A percentile compares a stretch with the other conserved stretches of the same genome.
Conservation (phyloP, 2,888 invertebrate species). For the Conistra vaccinii region DNA sequence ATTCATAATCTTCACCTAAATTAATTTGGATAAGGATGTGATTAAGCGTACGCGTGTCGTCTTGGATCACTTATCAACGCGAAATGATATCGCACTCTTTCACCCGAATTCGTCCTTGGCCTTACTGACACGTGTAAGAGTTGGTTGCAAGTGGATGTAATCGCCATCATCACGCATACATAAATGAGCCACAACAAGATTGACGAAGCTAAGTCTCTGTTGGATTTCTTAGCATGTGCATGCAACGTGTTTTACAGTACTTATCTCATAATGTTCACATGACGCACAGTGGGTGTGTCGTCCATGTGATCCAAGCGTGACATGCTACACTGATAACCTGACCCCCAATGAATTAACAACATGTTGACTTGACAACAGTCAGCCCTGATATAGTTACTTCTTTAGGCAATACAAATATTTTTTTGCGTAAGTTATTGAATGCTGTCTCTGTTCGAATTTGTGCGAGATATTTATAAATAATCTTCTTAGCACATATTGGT, state of each 20-base stretch:
- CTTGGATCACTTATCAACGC: not conserved
- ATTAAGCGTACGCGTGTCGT: not conserved
- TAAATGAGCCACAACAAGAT: not conserved
- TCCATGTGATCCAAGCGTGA: conserved; percentile 57
- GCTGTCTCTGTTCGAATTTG: conserved; percentile 11
- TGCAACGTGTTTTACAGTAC: conserved; percentile 37
- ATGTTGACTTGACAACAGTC: conserved; percentile 71
- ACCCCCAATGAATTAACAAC: conserved; percentile 71
- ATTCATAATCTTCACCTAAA: not conserved
- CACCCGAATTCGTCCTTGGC: not conserved
- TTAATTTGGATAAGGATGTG: not conserved
- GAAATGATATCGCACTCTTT: not conserved
- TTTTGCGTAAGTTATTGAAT: conserved; percentile 44
- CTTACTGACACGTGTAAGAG: not conserved
- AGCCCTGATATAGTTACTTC: conserved; percentile 22
- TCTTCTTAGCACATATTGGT: conserved; percentile 8
- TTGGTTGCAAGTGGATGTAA: conserved; percentile 2
- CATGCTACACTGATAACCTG: conserved; percentile 52
- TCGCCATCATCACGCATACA: not conserved
- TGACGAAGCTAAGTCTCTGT: conserved; percentile 25
- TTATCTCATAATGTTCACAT: conserved; percentile 42
- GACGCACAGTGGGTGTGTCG: conserved; percentile 67
- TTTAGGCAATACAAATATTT: conserved; percentile 47
- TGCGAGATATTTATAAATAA: conserved; percentile 30
- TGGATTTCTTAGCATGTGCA: conserved; percentile 24